Conservation (phyloP, 2,888 invertebrate genomes). For the Drosophila mimica region DNA sequence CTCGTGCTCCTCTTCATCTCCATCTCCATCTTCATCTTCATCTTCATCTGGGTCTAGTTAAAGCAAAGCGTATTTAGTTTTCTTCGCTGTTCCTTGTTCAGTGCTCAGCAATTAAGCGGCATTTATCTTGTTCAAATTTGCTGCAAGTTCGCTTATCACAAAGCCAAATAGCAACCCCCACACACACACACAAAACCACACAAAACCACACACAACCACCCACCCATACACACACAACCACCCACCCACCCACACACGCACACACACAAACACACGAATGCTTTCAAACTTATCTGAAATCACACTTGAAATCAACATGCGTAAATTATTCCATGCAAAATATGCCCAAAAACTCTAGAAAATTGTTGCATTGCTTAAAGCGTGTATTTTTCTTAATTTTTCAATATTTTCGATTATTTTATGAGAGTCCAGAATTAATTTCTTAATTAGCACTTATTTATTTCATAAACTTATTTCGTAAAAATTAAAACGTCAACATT, state of each 20-base stretch:
- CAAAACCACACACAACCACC: neutral
- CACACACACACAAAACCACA: slow-evolving; percentile 1
- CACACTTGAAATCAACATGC: slow-evolving; percentile 10
- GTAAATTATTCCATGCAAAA: neutral
- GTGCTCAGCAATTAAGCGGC: slow-evolving; percentile 64
- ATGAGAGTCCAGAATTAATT: neutral
- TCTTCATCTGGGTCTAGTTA: neutral
- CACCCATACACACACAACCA: neutral
- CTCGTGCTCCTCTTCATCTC: neutral
- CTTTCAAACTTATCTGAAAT: slow-evolving; percentile 19
- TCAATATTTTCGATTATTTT: neutral
- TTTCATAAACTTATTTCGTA: no score
- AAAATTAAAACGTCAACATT: neutral
- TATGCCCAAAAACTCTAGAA: neutral
- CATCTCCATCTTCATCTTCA: neutral
- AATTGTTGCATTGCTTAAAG: neutral
- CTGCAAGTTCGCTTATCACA: slow-evolving; percentile 43
- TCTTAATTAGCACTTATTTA: neutral
- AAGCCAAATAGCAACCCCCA: slow-evolving; percentile 47
- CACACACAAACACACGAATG: slow-evolving; percentile 25
- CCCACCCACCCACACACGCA: no score
- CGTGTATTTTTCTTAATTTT: neutral
- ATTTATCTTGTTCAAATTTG: slow-evolving; percentile 76
- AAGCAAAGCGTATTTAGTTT: slow-evolving; percentile 33
- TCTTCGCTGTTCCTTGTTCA: slow-evolving; percentile 36